A percentile compares a stretch with the other conserved stretches of the same genome.
Evolutionary conservation across 1,140 invertebrate species (phyloP).

Genomic region (Spodoptera litura): DNA sequence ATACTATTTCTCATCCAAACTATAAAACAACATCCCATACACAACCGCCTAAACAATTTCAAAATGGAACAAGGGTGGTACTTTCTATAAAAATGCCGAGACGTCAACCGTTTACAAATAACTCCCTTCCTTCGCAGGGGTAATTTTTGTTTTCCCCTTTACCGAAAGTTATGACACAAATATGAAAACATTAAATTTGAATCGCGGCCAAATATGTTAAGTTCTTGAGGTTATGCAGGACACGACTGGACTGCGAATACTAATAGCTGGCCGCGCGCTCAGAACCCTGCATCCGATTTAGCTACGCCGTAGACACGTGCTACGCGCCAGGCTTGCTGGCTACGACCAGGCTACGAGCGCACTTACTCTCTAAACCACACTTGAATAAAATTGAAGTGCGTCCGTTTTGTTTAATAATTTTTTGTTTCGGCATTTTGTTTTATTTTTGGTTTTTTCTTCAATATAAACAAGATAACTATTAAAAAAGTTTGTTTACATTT

Average conservation of each 20-base stretch:
- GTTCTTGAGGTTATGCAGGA: conserved; percentile 68
- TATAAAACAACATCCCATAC: conserved; percentile 74
- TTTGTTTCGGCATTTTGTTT: background rate
- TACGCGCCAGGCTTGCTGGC: conserved; percentile 58
- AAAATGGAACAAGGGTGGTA: conserved; percentile 77
- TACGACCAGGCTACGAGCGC: conserved; percentile 46
- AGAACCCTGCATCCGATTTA: conserved; percentile 37
- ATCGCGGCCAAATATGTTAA: conserved; percentile 82
- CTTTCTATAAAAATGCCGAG: conserved; percentile 81
- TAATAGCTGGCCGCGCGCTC: conserved; percentile 62
- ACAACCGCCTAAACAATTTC: conserved; percentile 79
- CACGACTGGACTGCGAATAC: conserved; percentile 70
- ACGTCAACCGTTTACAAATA: conserved; percentile 83
- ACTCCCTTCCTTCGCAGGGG: conserved; percentile 69
- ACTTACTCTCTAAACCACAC: conserved; percentile 20
- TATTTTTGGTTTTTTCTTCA: background rate
- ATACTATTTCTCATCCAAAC: conserved; percentile 65
- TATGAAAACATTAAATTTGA: conserved; percentile 84
- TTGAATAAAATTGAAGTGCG: conserved; percentile 4
- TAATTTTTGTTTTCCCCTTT: conserved; percentile 81
- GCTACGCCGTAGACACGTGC: conserved; percentile 74
- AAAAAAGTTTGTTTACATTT: conserved; percentile 18
- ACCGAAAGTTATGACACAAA: conserved; percentile 81
- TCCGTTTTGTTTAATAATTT: conserved; percentile 1
- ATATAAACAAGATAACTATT: background rate